Percentiles rank a stretch among this genome's conserved stretches.
Conservation (phyloP, 2,113 vertebrate species). For the Sceloporus undulatus region DNA sequence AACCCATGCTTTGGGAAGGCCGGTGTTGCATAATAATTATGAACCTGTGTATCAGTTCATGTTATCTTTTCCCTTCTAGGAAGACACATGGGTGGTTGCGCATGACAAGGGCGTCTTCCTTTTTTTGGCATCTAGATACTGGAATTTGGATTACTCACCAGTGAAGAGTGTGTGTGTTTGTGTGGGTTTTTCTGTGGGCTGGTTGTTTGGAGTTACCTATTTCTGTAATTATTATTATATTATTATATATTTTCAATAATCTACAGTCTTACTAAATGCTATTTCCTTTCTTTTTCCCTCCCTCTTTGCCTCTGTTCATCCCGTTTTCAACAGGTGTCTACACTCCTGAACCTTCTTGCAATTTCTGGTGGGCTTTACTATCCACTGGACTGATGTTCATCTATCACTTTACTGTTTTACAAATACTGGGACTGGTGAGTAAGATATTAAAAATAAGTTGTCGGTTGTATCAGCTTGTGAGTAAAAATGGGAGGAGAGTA, state of each 20-base stretch:
- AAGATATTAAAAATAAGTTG: not conserved
- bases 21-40: no score
- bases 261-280: slow-evolving; percentile 46
- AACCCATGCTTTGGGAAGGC: no score
- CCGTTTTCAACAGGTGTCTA: slow-evolving; percentile 85
- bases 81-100: no score
- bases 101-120: no score
- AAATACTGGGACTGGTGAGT: slow-evolving; percentile 95
- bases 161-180: no score
- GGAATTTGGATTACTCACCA: no score
- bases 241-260: no score
- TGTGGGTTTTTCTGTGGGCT: not conserved
- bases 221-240: not conserved
- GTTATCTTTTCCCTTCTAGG: no score
- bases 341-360: slow-evolving; percentile 91
- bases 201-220: not conserved
- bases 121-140: no score
- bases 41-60: no score
- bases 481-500: no score
- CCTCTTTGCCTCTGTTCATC: not conserved
- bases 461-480: not conserved
- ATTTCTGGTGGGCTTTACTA: slow-evolving; percentile 96
- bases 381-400: slow-evolving; percentile 96
- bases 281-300: not conserved
- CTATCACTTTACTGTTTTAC: slow-evolving; percentile 94